phyloP scores from a whole-genome alignment of 2,113 vertebrate species.

The Hippocampus comes region DNA sequence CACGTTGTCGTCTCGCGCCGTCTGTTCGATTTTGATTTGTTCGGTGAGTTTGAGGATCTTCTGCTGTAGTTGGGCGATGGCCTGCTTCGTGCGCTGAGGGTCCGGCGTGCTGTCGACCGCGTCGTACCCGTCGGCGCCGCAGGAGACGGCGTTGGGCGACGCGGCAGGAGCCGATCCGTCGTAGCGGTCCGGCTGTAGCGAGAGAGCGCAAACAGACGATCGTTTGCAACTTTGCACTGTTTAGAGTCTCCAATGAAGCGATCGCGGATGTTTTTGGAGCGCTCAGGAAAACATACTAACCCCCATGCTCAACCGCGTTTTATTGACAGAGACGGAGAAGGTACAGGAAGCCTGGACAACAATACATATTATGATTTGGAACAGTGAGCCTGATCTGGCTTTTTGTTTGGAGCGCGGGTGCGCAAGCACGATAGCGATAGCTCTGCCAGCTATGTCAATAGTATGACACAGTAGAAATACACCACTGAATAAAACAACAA shows the following conservation, averaged over 20 bases:
- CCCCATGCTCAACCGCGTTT: not conserved
- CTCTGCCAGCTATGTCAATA: not conserved
- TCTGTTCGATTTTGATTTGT: slow-evolving; percentile 97
- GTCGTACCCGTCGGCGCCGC: slow-evolving; percentile 84
- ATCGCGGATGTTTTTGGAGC: too few relatives aligned
- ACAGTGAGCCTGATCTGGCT: not conserved
- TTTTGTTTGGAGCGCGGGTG: not conserved
- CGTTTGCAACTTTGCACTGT: too few relatives aligned
- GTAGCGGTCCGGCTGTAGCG: slow-evolving; percentile 73
- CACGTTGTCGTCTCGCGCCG: slow-evolving; percentile 92
- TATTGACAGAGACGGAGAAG: not conserved
- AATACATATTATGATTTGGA: not conserved
- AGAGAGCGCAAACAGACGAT: not conserved
- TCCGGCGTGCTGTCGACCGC: slow-evolving; percentile 87
- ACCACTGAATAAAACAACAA: not conserved
- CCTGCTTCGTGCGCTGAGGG: slow-evolving; percentile 94
- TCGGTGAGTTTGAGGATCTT: slow-evolving; percentile 96
- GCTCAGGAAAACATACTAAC: too few relatives aligned
- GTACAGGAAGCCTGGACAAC: not conserved
- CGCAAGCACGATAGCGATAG: not conserved
- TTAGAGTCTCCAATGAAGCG: too few relatives aligned
- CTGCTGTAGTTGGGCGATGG: slow-evolving; percentile 92
- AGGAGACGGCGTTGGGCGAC: slow-evolving; percentile 86
- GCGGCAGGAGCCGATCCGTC: slow-evolving; percentile 81
- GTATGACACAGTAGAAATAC: not conserved